phyloP scores from a whole-genome alignment of 2,888 invertebrate species.

The Chaetogeoica ovagalla region DNA sequence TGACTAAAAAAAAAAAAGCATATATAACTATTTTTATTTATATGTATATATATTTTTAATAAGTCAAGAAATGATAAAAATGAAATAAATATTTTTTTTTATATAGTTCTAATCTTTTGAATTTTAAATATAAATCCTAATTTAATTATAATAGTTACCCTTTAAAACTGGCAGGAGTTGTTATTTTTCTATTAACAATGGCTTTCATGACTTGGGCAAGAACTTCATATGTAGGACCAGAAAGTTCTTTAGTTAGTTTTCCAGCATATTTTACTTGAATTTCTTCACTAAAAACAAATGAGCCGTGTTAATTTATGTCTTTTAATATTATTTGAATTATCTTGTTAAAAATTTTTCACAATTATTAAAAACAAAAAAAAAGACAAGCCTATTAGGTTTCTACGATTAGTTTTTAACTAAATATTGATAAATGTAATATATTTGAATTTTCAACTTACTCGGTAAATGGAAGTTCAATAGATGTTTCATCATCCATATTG shows the following conservation, averaged over 20 bases:
- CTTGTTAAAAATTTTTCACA: neutral
- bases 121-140: neutral
- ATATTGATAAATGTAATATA: neutral
- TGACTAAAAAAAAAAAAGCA: constrained; percentile 64
- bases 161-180: constrained; percentile 88
- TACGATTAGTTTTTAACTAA: too few relatives aligned
- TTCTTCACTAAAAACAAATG: constrained; percentile 71
- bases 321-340: constrained; percentile 3
- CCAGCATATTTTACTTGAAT: constrained; percentile 90
- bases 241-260: constrained; percentile 84
- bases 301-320: neutral
- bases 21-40: neutral
- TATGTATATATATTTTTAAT: neutral
- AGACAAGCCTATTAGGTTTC: too few relatives aligned
- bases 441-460: constrained; percentile 68
- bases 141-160: constrained; percentile 67
- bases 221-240: constrained; percentile 93
- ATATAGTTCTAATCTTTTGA: neutral
- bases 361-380: too few relatives aligned
- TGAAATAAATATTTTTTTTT: too few relatives aligned
- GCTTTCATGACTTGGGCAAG: constrained; percentile 96
- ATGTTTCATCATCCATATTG: constrained; percentile 88
- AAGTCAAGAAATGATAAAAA: neutral
- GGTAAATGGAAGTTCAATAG: constrained; percentile 85
- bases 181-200: constrained; percentile 90